These are phyloP conservation scores for Proterorhinus semilunaris DNA, from an alignment of 2,113 vertebrate genomes.

Conservation along the genomic window DNA sequence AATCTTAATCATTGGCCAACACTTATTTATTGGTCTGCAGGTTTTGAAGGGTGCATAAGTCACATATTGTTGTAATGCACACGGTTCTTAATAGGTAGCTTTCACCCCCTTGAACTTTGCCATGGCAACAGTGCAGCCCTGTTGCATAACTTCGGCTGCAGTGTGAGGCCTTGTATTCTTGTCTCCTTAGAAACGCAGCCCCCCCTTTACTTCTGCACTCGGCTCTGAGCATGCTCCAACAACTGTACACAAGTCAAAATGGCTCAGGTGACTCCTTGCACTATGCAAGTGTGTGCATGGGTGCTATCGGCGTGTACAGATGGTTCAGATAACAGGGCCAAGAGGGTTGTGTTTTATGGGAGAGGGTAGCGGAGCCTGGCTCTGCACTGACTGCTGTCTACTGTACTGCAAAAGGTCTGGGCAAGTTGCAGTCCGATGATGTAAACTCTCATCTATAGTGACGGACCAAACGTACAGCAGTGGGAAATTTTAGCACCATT, in stretches of 20 bases:
- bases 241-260: conserved; percentile 29
- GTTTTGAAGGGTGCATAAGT: not conserved
- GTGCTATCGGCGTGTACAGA: not conserved
- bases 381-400: not conserved
- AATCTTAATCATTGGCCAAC: too few species aligned
- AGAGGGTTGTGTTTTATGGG: too few species aligned
- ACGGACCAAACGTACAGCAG: too few species aligned
- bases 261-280: conserved; percentile 21
- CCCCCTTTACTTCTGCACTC: conserved; percentile 16
- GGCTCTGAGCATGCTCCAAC: conserved; percentile 50
- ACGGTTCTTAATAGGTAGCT: conserved; percentile 29
- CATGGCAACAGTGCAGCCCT: conserved; percentile 73
- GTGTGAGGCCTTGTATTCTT: conserved; percentile 67
- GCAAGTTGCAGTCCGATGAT: too few species aligned
- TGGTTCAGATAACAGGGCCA: not conserved
- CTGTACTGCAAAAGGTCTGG: too few species aligned
- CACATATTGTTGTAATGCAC: not conserved
- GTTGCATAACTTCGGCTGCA: conserved; percentile 74
- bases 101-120: conserved; percentile 34
- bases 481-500: too few species aligned
- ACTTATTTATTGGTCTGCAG: not conserved
- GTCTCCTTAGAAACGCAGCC: conserved; percentile 69
- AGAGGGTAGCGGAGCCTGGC: not conserved
- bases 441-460: too few species aligned
- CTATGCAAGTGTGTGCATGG: not conserved